Evolutionary conservation across 2,888 invertebrate genomes (phyloP).

Genomic region (Drosophila ochracea): DNA sequence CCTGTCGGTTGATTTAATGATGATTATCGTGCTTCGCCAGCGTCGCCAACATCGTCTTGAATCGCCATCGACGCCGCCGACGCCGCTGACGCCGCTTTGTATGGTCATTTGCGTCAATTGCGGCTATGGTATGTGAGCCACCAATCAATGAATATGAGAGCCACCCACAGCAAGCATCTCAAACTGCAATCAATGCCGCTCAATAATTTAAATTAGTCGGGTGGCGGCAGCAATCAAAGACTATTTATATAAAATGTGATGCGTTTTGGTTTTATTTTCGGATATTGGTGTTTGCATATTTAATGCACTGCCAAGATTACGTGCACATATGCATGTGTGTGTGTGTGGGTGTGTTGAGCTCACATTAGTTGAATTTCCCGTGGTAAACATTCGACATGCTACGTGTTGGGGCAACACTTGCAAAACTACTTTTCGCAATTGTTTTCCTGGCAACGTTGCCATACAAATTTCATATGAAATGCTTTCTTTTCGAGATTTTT

Average conservation of each 20-base stretch:
- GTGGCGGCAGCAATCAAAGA: neutral
- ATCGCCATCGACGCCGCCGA: conserved; percentile 18
- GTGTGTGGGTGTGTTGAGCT: conserved; percentile 31
- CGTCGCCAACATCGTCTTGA: conserved; percentile 24
- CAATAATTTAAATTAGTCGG: conserved; percentile 70
- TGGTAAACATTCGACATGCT: conserved; percentile 66
- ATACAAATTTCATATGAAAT: conserved; percentile 60
- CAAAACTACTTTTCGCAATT: conserved; percentile 78
- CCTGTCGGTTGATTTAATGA: conserved; percentile 77
- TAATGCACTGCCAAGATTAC: conserved; percentile 24
- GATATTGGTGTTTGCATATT: conserved; percentile 50
- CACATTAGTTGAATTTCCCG: conserved; percentile 73
- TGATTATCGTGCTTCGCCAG: conserved; percentile 66
- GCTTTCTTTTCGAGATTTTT: conserved; percentile 10
- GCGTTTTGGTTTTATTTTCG: conserved; percentile 49
- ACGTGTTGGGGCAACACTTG: conserved; percentile 60
- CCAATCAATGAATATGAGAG: conserved; percentile 42
- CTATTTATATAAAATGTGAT: conserved; percentile 46
- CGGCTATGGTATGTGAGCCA: conserved; percentile 19
- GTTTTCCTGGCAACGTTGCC: conserved; percentile 73
- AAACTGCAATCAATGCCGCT: conserved; percentile 67
- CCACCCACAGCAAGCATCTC: conserved; percentile 2
- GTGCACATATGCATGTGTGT: conserved; percentile 6
- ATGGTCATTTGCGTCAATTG: conserved; percentile 71
- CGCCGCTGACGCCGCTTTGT: conserved; percentile 1